Evolutionary conservation across 2,888 invertebrate genomes (phyloP), one percentile per base, ranked within the genome.

Genomic region (Dryobota labecula): DNA sequence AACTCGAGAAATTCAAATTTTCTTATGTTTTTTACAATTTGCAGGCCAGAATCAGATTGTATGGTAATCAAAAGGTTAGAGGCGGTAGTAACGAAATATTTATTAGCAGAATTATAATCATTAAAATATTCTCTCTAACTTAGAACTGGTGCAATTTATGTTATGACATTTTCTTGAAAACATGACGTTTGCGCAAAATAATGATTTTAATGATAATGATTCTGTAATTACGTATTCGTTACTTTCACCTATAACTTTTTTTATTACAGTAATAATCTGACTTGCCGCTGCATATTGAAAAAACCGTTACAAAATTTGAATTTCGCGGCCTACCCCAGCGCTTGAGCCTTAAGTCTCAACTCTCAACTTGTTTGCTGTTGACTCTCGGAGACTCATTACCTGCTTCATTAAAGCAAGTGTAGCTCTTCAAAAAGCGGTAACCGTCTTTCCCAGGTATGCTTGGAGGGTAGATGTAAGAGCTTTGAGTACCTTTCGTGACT

Each of bases 331-430:
- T 27, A n/a, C 6, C 7, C 9, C 11, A 24, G 43, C n/a, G n/a
- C 18, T 49, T 24, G 7, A n/a, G 15, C 13, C 38, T 64, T 41
- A 65, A 86, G 76, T 77, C 76, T 73, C 68, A 82, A 69, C 74
- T 69, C 86, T 87, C 76, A 84, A 86, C 87, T 90, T 92, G 90
- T 92, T 92, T 92, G 89, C 90, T 89, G 91, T 92, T 89, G 91
- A 89, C 91, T 92, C 89, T 87, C 85, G 74, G 84, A 89, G 91
- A 86, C 91, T 93, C 93, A 93, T 94, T 94, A 93, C 91, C 91
- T 92, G 93, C 92, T 93, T 94, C 93, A 94, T 94, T 95, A 93
- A 92, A 91, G 89, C 88, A 88, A 93, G 93, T 89, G 86, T 86
- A 86, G 24, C 92, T 89, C 89, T 90, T 87, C 79, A 88, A 88